Evolutionary conservation across 2,113 vertebrate genomes (phyloP), one percentile per base, ranked within the genome.

Genomic region (Helogale parvula): DNA sequence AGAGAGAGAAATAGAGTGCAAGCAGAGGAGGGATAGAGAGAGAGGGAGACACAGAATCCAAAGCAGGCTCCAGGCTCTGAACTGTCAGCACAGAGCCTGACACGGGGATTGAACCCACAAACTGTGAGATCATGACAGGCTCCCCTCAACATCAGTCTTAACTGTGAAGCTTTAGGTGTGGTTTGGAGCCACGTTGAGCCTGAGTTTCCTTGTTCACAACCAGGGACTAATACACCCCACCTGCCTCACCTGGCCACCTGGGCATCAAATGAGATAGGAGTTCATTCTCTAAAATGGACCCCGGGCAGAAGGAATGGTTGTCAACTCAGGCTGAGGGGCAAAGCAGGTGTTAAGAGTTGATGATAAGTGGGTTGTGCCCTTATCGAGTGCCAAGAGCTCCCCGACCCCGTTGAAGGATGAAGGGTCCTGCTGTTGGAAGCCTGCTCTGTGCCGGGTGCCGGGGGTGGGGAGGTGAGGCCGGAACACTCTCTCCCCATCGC

Each of bases 391-490:
- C 16, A 4, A 19, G 3, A n/a, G 15, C 47, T 23, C 45, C 38
- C 45, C 29, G 38, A 15, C 9, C 29, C 21, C 15, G 8, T 17
- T 25, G 47, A 66, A 57, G 3, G 1, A 33, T 0, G 29, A 9
- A 2, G 13, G 21, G 19, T 4, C 54, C 71, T 31, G 2, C 9
- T 3, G 1, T 7, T 1, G 7, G 57, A 7, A 63, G 45, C 29
- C 25, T 16, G 14, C 25, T 41, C 54, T 14, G 8, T 4, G 8
- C 31, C 31, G 16, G 96, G 45, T 10, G 3, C 38, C 0, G 14
- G 33, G 38, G 54, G 14, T 3, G 0, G 4, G 0, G 16, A 0
- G 2, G 3, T 21, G 15, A 7, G 21, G 38, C 2, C 1, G 3
- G 3, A 1, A 9, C 1, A 12, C n/a, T 9, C 8, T 31, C 27